phyloP scores from a whole-genome alignment of 1,140 invertebrate species.

The Conus betulinus region DNA sequence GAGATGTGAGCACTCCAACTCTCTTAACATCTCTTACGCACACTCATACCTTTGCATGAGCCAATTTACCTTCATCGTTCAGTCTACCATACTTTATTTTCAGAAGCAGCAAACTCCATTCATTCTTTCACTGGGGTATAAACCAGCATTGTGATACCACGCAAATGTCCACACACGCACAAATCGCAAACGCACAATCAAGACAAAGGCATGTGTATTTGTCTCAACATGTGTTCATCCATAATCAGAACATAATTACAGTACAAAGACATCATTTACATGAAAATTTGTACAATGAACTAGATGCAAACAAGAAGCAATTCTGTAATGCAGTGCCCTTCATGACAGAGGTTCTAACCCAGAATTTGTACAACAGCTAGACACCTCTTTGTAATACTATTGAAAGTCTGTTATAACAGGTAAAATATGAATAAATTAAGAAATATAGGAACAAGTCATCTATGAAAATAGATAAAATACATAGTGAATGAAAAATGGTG shows the following conservation, averaged over 20 bases:
- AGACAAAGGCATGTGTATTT: slow-evolving; percentile 26
- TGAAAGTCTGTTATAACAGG: background rate
- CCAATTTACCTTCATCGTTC: no score
- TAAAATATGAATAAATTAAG: background rate
- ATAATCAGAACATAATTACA: slow-evolving; percentile 29
- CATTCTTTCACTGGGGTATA: background rate
- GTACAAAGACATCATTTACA: slow-evolving; percentile 26
- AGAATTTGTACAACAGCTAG: background rate
- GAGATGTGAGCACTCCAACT: no score
- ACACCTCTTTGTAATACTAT: background rate
- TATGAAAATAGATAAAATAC: background rate
- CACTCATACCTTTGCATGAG: no score
- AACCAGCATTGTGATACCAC: background rate
- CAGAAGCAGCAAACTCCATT: no score
- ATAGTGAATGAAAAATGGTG: no score
- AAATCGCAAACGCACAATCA: slow-evolving; percentile 1
- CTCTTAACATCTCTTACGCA: no score
- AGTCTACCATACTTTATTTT: no score
- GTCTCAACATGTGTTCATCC: slow-evolving; percentile 30
- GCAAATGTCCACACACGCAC: background rate
- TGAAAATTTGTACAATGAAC: slow-evolving; percentile 30
- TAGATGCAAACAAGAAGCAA: slow-evolving; percentile 2
- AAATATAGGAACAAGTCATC: background rate
- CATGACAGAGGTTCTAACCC: slow-evolving; percentile 3
- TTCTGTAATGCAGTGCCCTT: background rate